These are phyloP conservation scores for Heliothis subflexa DNA, from an alignment of 1,140 invertebrate genomes.

Conservation along the genomic window DNA sequence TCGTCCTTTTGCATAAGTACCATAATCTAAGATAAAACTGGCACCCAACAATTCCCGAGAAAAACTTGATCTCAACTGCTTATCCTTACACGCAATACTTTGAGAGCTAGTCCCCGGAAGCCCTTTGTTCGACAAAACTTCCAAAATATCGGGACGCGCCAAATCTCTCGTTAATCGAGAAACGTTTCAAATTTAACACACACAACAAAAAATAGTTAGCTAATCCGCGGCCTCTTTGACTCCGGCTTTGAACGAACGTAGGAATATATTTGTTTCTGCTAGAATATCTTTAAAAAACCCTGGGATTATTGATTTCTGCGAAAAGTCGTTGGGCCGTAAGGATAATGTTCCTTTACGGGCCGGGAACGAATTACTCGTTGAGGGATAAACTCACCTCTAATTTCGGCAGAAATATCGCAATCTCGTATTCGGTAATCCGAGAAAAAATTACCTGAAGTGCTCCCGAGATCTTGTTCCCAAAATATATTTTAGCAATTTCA, in stretches of 20 bases:
- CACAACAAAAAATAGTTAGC: slow-evolving; percentile 75
- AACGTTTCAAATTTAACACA: slow-evolving; percentile 78
- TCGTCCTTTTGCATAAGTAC: slow-evolving; percentile 33
- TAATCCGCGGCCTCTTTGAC: slow-evolving; percentile 83
- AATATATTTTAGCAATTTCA: slow-evolving; percentile 36
- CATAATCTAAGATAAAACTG: slow-evolving; percentile 36
- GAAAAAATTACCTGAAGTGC: slow-evolving; percentile 72
- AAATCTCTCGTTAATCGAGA: slow-evolving; percentile 80
- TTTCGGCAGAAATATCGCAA: slow-evolving; percentile 73
- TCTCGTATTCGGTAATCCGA: slow-evolving; percentile 71
- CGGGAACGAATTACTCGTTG: slow-evolving; percentile 79
- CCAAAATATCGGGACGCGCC: slow-evolving; percentile 71
- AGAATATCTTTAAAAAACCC: slow-evolving; percentile 76
- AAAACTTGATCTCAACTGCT: slow-evolving; percentile 69
- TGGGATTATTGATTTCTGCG: slow-evolving; percentile 81
- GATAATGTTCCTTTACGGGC: slow-evolving; percentile 77
- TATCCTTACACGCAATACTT: slow-evolving; percentile 67
- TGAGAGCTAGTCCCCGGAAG: slow-evolving; percentile 75
- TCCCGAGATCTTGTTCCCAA: slow-evolving; percentile 34
- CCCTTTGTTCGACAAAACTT: slow-evolving; percentile 73
- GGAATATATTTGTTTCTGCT: slow-evolving; percentile 77
- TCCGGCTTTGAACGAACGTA: slow-evolving; percentile 62
- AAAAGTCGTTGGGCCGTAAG: slow-evolving; percentile 73
- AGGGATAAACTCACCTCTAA: slow-evolving; percentile 79
- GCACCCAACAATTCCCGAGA: slow-evolving; percentile 57